Conservation (phyloP, 2,888 invertebrate genomes). For the Bruchidius siliquastri region DNA sequence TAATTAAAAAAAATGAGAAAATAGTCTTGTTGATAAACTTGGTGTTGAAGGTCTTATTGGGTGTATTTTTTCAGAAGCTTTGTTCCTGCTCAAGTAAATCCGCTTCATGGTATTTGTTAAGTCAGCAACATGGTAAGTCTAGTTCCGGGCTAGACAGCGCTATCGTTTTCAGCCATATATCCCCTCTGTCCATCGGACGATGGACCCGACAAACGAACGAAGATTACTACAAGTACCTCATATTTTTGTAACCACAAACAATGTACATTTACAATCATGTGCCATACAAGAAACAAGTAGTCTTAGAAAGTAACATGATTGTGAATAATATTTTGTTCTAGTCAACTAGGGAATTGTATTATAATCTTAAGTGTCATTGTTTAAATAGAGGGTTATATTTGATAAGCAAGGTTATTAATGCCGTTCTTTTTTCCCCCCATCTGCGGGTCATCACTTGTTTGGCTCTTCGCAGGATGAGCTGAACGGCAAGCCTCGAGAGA, state of each 20-base stretch:
- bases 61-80: slow-evolving; percentile 76
- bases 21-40: slow-evolving; percentile 26
- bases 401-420: slow-evolving; percentile 40
- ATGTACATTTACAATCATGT: slow-evolving; percentile 19
- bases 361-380: slow-evolving; percentile 1
- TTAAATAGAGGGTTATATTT: slow-evolving; percentile 9
- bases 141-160: slow-evolving; percentile 52
- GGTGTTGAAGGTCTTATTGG: slow-evolving; percentile 55
- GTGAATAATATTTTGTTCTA: neutral
- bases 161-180: slow-evolving; percentile 36
- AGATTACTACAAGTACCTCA: neutral
- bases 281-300: neutral
- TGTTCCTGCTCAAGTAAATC: slow-evolving; percentile 59
- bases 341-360: slow-evolving; percentile 1
- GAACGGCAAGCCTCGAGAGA: slow-evolving; percentile 56
- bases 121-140: slow-evolving; percentile 64
- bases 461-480: slow-evolving; percentile 53
- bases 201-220: neutral
- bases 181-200: slow-evolving; percentile 11
- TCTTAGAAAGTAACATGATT: neutral
- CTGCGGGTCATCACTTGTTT: slow-evolving; percentile 37
- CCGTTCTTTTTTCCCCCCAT: slow-evolving; percentile 45
- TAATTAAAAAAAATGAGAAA: slow-evolving; percentile 23
- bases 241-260: slow-evolving; percentile 2
- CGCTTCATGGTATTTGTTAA: slow-evolving; percentile 56